A percentile compares a stretch with the other conserved stretches of the same genome.
phyloP scores from a whole-genome alignment of 2,888 invertebrate genomes.

The Eugnorisma glareosa region DNA sequence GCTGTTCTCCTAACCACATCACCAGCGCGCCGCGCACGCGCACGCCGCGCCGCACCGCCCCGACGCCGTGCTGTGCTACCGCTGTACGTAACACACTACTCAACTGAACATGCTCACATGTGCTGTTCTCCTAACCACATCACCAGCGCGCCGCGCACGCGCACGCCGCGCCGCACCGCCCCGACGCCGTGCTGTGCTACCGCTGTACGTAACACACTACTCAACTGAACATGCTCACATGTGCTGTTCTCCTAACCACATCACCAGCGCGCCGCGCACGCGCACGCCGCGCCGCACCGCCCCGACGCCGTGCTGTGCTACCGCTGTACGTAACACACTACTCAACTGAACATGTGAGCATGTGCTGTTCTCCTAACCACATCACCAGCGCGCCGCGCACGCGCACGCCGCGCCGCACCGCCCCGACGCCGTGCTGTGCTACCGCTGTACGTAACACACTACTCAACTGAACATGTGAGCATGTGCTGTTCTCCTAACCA shows the following conservation, averaged over 20 bases:
- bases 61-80: slow-evolving; percentile 79
- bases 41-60: slow-evolving; percentile 78
- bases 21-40: slow-evolving; percentile 88
- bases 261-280: slow-evolving; percentile 88
- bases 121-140: too few relatives aligned
- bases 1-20: too few relatives aligned
- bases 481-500: too few relatives aligned
- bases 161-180: slow-evolving; percentile 77
- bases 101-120: too few relatives aligned
- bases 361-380: too few relatives aligned
- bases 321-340: slow-evolving; percentile 74
- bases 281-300: slow-evolving; percentile 80
- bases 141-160: slow-evolving; percentile 88
- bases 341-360: too few relatives aligned
- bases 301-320: slow-evolving; percentile 80
- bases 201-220: slow-evolving; percentile 75
- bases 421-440: slow-evolving; percentile 78
- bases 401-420: slow-evolving; percentile 81
- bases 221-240: too few relatives aligned
- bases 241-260: too few relatives aligned
- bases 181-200: slow-evolving; percentile 79
- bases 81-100: slow-evolving; percentile 74
- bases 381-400: slow-evolving; percentile 87
- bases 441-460: slow-evolving; percentile 76
- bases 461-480: too few relatives aligned